Evolutionary conservation across 2,113 vertebrate genomes (phyloP).

Genomic region (Toxostoma redivivum): DNA sequence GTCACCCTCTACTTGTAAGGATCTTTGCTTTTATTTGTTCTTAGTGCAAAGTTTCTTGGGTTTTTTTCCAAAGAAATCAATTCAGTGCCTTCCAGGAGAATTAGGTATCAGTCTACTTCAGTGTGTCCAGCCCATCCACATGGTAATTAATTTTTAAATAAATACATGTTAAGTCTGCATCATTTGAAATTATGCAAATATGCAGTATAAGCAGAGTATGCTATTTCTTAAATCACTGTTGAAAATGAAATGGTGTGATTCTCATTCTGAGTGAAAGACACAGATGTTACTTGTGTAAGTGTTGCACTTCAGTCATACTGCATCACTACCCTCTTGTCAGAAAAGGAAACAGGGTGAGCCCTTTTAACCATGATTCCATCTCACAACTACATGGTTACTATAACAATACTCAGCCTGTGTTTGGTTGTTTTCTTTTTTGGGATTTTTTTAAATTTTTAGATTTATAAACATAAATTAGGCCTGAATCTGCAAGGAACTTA

Average conservation of each 20-base stretch:
- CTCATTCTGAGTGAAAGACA: neutral
- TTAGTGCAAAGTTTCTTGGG: neutral
- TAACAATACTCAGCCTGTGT: neutral
- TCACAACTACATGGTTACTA: neutral
- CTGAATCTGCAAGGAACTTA: neutral
- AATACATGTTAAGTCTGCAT: neutral
- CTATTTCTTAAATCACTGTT: neutral
- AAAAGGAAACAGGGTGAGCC: neutral
- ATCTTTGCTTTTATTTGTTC: neutral
- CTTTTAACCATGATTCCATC: neutral
- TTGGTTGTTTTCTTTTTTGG: neutral
- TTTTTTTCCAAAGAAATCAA: neutral
- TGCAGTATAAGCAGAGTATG: accelerated
- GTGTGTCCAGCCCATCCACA: neutral
- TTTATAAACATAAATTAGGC: neutral
- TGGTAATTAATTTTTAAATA: neutral
- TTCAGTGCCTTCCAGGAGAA: neutral
- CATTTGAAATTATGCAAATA: neutral
- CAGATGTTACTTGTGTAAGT: neutral
- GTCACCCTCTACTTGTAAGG: neutral
- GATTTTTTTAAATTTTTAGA: neutral
- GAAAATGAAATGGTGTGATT: neutral
- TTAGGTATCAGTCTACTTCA: neutral
- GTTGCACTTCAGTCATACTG: neutral
- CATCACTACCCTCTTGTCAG: neutral